These are phyloP conservation scores for Epicauta chinensis DNA, from an alignment of 1,140 invertebrate species.

Conservation along the genomic window DNA sequence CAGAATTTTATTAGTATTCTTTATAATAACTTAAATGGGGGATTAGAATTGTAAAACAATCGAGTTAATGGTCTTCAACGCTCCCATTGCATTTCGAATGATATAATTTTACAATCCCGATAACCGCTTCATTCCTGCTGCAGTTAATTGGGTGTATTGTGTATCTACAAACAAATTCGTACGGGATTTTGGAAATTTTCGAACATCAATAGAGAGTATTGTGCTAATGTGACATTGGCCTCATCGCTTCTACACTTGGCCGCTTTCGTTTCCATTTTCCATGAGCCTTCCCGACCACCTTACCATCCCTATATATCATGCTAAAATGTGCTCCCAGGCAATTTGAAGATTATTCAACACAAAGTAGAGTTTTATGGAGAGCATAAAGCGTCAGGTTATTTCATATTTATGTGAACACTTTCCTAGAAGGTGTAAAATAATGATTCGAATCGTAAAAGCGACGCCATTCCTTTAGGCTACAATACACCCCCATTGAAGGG, in stretches of 20 bases:
- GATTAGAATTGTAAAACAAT: no score
- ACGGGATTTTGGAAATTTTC: conserved; percentile 23
- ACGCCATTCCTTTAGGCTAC: conserved; percentile 5
- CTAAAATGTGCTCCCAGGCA: conserved; percentile 37
- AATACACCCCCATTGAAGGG: no score
- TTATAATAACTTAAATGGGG: no score
- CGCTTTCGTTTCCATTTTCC: conserved; percentile 33
- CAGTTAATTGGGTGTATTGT: neutral
- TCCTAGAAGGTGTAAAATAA: conserved; percentile 37
- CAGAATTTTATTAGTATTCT: no score
- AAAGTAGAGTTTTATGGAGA: conserved; percentile 39
- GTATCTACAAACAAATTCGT: conserved; percentile 13
- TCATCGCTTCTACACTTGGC: conserved; percentile 38
- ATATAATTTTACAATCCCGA: conserved; percentile 20
- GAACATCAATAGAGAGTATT: conserved; percentile 27
- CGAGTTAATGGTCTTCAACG: conserved; percentile 22
- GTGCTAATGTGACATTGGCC: conserved; percentile 39
- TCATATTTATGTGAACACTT: conserved; percentile 37
- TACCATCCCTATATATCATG: conserved; percentile 28
- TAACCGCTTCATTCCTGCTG: conserved; percentile 17
- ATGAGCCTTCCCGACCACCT: conserved; percentile 20
- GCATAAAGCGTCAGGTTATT: conserved; percentile 38
- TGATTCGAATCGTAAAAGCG: conserved; percentile 23
- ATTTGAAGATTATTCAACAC: conserved; percentile 43
- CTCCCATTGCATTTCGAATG: conserved; percentile 11